Evolutionary conservation across 2,888 invertebrate genomes (phyloP), one percentile per base, ranked within the genome.

Genomic region (Proisotoma minuta): DNA sequence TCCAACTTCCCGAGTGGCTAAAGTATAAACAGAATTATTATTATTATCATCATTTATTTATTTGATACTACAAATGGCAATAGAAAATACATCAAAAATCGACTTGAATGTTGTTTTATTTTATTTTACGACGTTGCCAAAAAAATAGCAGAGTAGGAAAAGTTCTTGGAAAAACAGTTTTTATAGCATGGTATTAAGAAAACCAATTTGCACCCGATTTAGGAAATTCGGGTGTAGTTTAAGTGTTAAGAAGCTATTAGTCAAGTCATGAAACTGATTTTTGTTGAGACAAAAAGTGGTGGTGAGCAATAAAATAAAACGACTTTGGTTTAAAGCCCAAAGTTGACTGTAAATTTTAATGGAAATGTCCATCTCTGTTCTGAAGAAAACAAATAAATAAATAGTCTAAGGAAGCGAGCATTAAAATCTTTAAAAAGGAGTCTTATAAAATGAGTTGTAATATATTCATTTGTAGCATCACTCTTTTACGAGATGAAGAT

Each of bases 1-100:
- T 1, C 94, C 95, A 23, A 93, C 88, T 79, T 97, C 91, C 71
- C 89, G 82, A 68, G 89, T 89, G 12, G 87, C 90, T 90, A 68
- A 15, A 39, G 18, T 26, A 56, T 39, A 18, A 57, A 50, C 34
- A 3, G 4, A 10, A n/a, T 23, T 51, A 10, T 24, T n/a, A n/a
- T n/a, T n/a, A n/a, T n/a, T n/a, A n/a, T 28, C 12, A 52, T 27
- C 12, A 12, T 12, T 12, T 12, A 34, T 12, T 12, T 34, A 12
- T 34, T 12, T 12, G 39, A 34, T 34, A 34, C 39, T 12, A 34
- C 12, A 34, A 34, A 12, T 34, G 8, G n/a, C n/a, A n/a, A n/a
- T n/a, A n/a, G n/a, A n/a, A n/a, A n/a, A n/a, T n/a, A n/a, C n/a
- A n/a, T n/a, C n/a, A n/a, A n/a, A n/a, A n/a, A n/a, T n/a, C n/a